Evolutionary conservation across 2,797 vertebrate species (phyloP).

Genomic region (Microhierax caerulescens): DNA sequence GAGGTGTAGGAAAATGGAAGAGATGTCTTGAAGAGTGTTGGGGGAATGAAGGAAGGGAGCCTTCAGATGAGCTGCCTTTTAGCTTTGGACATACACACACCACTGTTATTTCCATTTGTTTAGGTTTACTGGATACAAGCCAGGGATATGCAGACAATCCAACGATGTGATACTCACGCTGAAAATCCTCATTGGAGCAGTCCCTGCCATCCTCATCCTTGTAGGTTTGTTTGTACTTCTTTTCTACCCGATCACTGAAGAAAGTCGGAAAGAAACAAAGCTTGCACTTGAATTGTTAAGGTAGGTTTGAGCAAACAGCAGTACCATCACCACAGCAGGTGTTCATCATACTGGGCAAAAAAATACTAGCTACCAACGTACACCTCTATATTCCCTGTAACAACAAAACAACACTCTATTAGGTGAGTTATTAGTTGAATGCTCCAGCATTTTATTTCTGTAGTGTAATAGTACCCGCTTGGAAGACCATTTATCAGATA

Average conservation of each 20-base stretch:
- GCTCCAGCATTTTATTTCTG: neutral
- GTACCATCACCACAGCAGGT: neutral
- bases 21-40: neutral
- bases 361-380: neutral
- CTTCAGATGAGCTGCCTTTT: neutral
- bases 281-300: slow-evolving; percentile 83
- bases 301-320: slow-evolving; percentile 68
- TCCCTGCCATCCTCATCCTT: slow-evolving; percentile 88
- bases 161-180: slow-evolving; percentile 85
- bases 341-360: neutral
- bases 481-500: neutral
- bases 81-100: neutral
- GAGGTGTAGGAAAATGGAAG: neutral
- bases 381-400: neutral
- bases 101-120: neutral
- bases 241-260: slow-evolving; percentile 87
- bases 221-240: slow-evolving; percentile 87
- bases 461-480: neutral
- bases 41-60: neutral
- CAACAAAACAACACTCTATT: neutral
- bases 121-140: slow-evolving; percentile 91
- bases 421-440: neutral
- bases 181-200: slow-evolving; percentile 89
- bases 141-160: slow-evolving; percentile 86
- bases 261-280: slow-evolving; percentile 82